Base-by-base conservation (phyloP, 2,797 vertebrate genomes). In the Loriculus beryllinus region DNA sequence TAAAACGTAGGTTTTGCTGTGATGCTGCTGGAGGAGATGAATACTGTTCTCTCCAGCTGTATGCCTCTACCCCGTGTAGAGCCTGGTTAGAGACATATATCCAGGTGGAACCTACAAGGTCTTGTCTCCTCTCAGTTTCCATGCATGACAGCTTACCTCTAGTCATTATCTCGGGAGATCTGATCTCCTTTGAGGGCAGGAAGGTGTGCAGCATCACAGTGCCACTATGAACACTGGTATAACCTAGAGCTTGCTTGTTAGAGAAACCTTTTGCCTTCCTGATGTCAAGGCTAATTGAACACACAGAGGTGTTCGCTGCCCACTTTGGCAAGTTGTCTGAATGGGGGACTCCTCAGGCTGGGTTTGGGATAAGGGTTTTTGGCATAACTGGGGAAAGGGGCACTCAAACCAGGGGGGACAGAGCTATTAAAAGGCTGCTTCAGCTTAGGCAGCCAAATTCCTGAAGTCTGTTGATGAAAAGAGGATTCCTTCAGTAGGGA, bases 221-320 rank as follows among this genome's bases (percentile, higher is more conserved):
- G 8, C n/a, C 23, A 2, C 22, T 1, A 3, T 8, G 56, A 28
- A 40, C 21, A 7, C 1, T 28, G 68, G 13, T 20, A 14, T 45
- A 56, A 62, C 47, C 57, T 39, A 35, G 43, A 57, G 51, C 42
- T 71, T 48, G 14, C 9, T 29, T 59, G 3, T 6, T 26, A 26
- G 39, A n/a, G 40, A 39, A 23, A 14, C 28, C 2, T 19, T 70
- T n/a, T 16, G 13, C 28, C 12, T 63, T 89, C 40, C 62, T 56
- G 13, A 25, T 45, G 28, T 45, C 15, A 28, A 74, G 54, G 35
- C 3, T 59, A 42, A 86, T 35, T 1, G 6, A 45, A 43, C 5
- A 12, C 3, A 4, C 2, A 25, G 42, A 60, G 18, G 18, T 26
- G 26, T 18, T 47, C 0, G 0, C 12, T 74, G 49, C 12, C 8